Conservation (phyloP, 2,888 invertebrate genomes). For the Conchocele bisecta region DNA sequence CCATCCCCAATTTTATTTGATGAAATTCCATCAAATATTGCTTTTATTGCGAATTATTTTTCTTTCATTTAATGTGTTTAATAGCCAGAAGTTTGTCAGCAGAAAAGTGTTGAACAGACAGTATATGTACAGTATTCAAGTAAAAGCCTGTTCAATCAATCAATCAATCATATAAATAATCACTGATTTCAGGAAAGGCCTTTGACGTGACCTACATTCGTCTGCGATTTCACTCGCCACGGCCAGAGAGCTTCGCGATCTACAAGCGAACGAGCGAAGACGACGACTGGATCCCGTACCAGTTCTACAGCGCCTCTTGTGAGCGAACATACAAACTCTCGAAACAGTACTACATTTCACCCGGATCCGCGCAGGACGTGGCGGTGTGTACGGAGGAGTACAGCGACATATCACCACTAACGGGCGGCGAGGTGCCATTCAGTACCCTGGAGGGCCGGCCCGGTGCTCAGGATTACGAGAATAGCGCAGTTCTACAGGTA, state of each 20-base stretch:
- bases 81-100: too few species aligned
- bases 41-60: too few species aligned
- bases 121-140: not conserved
- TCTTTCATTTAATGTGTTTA: too few species aligned
- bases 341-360: slow-evolving; percentile 85
- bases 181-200: slow-evolving; percentile 93
- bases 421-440: slow-evolving; percentile 97
- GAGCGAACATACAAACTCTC: slow-evolving; percentile 94
- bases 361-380: slow-evolving; percentile 92
- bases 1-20: too few species aligned
- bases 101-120: too few species aligned
- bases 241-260: slow-evolving; percentile 98
- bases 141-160: not conserved
- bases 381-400: slow-evolving; percentile 99
- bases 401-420: slow-evolving; percentile 97
- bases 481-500: slow-evolving; percentile 94
- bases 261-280: slow-evolving; percentile 89
- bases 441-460: slow-evolving; percentile 97
- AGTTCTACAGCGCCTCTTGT: slow-evolving; percentile 91
- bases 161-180: not conserved
- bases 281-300: slow-evolving; percentile 87
- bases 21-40: too few species aligned
- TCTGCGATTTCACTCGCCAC: slow-evolving; percentile 95
- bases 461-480: slow-evolving; percentile 95
- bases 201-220: slow-evolving; percentile 99